Base-by-base conservation (phyloP, 1,140 invertebrate species). In the Procambarus clarkii region DNA sequence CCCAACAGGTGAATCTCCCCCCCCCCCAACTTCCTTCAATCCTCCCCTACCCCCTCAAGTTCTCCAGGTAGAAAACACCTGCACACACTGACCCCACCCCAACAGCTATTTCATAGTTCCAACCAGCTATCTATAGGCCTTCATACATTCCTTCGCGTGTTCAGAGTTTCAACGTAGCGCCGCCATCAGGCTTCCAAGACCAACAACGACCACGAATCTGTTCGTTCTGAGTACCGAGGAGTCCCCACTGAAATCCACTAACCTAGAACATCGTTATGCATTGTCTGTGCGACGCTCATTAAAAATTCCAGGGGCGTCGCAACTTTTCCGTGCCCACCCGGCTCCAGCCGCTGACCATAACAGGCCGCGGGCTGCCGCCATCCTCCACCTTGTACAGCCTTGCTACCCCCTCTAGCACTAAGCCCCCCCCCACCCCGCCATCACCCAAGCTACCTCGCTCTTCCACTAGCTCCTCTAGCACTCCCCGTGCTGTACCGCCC, bases 321-420 rank as follows among this genome's bases (percentile, higher is more conserved):
- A 74, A 74, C 24, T 74, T 74, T 74, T 74, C 69, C 24, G 69
- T 74, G 11, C n/a, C 69, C 69, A n/a, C 69, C 69, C 13, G 21
- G 69, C 69, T 24, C 4, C 69, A 74, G 69, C 69, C 69, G 34
- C 69, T 74, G 69, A 74, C 69, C 69, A 74, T 74, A 74, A 74
- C 69, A 74, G 69, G 69, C n/a, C 69, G 69, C 69, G n/a, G 24
- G 69, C 69, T 74, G 69, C n/a, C 24, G 18, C 69, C 24, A 34
- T 34, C 69, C 24, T 11, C 50, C 50, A 54, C 50, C 34, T 54
- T 21, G 69, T 24, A 24, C 69, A 4, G 69, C n/a, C 21, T 34
- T 34, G 69, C 69, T 21, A 8, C 69, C 2, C 8, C 50, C 13
- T 9, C 50, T 54, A 8, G 8, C 50, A 54, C 13, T 54, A 54